These are phyloP conservation scores for Mimas tiliae DNA, from an alignment of 2,888 invertebrate species.

Conservation along the genomic window DNA sequence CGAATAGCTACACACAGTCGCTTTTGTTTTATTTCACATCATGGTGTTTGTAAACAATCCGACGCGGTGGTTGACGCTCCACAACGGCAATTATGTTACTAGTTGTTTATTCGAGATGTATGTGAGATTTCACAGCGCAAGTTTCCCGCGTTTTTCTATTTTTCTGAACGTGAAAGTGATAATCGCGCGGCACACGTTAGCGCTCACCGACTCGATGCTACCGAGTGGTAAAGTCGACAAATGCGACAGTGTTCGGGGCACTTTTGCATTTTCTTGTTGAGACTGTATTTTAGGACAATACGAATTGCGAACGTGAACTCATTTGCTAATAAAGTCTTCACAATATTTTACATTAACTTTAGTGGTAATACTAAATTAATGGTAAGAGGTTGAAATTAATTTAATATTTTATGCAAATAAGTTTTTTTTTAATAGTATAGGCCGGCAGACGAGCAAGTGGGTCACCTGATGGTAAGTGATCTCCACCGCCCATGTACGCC, in stretches of 20 bases:
- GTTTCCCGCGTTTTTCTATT: slow-evolving; percentile 65
- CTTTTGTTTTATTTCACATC: slow-evolving; percentile 62
- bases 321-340: not conserved
- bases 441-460: too few species aligned
- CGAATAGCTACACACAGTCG: slow-evolving; percentile 37
- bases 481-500: too few species aligned
- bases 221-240: slow-evolving; percentile 53
- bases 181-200: slow-evolving; percentile 64
- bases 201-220: slow-evolving; percentile 60
- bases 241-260: slow-evolving; percentile 16
- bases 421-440: too few species aligned
- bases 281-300: not conserved
- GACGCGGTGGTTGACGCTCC: slow-evolving; percentile 38
- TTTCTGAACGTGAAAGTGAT: slow-evolving; percentile 71
- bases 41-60: slow-evolving; percentile 64
- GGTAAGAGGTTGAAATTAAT: too few species aligned
- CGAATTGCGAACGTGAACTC: not conserved
- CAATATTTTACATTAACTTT: not conserved
- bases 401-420: not conserved
- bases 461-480: too few species aligned
- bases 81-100: slow-evolving; percentile 49
- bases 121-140: slow-evolving; percentile 44
- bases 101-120: slow-evolving; percentile 38
- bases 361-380: too few species aligned
- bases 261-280: slow-evolving; percentile 17